Evolutionary conservation across 2,888 invertebrate species (phyloP).

Genomic region (Ormyrus pomaceus): DNA sequence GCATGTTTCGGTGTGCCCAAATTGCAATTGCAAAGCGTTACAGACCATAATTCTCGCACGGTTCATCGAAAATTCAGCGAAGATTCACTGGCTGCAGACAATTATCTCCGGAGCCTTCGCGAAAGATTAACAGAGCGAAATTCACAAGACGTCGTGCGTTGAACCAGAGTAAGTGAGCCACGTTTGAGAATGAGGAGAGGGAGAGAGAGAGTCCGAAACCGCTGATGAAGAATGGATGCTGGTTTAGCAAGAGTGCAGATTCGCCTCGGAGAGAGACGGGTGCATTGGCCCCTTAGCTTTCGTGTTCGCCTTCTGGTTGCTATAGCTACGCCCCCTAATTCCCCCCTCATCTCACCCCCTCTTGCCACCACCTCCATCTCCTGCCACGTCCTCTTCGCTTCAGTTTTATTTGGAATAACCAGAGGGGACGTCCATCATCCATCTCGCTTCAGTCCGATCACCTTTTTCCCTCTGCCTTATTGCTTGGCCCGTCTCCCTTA

Average conservation of each 20-base stretch:
- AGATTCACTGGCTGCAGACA: slow-evolving; percentile 47
- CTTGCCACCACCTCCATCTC: slow-evolving; percentile 56
- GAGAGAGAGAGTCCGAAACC: slow-evolving; percentile 15
- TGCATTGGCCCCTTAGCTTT: slow-evolving; percentile 73
- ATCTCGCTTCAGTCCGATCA: slow-evolving; percentile 63
- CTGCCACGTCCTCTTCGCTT: slow-evolving; percentile 63
- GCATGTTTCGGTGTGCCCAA: neutral
- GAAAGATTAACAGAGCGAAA: slow-evolving; percentile 51
- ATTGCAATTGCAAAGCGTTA: slow-evolving; percentile 32
- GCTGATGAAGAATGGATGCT: slow-evolving; percentile 72
- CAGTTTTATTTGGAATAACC: slow-evolving; percentile 69
- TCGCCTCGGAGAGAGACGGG: slow-evolving; percentile 64
- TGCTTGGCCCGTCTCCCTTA: slow-evolving; percentile 44
- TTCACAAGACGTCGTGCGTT: slow-evolving; percentile 39
- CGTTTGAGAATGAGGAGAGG: neutral
- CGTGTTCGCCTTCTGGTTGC: slow-evolving; percentile 68
- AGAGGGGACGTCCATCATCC: slow-evolving; percentile 68
- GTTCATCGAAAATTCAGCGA: slow-evolving; percentile 55
- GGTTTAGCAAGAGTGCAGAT: slow-evolving; percentile 74
- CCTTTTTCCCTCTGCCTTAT: slow-evolving; percentile 47
- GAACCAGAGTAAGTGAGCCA: slow-evolving; percentile 40
- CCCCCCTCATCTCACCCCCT: slow-evolving; percentile 56
- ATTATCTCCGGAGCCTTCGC: slow-evolving; percentile 51
- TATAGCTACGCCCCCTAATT: slow-evolving; percentile 69
- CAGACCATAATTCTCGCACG: slow-evolving; percentile 38